A percentile compares a stretch with the other conserved stretches of the same genome.
phyloP scores from a whole-genome alignment of 2,888 invertebrate species.

The Sminthurinus aureus region DNA sequence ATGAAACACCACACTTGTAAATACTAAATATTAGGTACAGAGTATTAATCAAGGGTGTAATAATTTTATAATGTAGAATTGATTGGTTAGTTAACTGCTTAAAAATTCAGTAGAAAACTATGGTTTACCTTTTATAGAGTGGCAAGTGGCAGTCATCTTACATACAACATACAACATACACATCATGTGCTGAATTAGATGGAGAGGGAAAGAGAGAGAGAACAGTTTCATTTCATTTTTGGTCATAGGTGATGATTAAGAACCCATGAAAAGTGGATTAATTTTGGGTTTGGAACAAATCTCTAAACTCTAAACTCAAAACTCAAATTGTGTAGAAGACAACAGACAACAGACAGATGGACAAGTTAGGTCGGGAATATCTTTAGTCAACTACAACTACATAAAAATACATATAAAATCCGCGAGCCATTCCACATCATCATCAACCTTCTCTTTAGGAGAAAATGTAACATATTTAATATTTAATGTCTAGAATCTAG shows the following conservation, averaged over 20 bases:
- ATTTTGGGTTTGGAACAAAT: constrained; percentile 30
- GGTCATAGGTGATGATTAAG: constrained; percentile 42
- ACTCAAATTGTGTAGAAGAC: background rate
- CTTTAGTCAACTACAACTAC: background rate
- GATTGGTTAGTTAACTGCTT: constrained; percentile 19
- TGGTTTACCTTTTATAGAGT: constrained; percentile 35
- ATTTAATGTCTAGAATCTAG: constrained; percentile 24
- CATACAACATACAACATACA: no score
- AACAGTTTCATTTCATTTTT: constrained; percentile 23
- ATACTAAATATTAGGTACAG: background rate
- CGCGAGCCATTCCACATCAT: background rate
- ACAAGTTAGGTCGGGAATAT: constrained; percentile 42
- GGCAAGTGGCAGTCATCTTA: background rate
- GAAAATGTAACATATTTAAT: constrained; percentile 5
- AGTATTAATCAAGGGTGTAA: background rate
- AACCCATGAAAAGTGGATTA: constrained; percentile 45
- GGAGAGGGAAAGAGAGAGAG: constrained; percentile 11
- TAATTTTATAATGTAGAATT: constrained; percentile 4
- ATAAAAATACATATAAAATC: background rate
- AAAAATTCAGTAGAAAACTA: constrained; percentile 19
- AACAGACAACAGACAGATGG: constrained; percentile 25
- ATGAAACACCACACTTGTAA: no score
- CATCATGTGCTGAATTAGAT: background rate
- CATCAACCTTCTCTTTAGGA: background rate
- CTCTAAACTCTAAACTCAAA: background rate